Base-by-base conservation (phyloP, 2,797 vertebrate genomes). In the Mycteria americana region DNA sequence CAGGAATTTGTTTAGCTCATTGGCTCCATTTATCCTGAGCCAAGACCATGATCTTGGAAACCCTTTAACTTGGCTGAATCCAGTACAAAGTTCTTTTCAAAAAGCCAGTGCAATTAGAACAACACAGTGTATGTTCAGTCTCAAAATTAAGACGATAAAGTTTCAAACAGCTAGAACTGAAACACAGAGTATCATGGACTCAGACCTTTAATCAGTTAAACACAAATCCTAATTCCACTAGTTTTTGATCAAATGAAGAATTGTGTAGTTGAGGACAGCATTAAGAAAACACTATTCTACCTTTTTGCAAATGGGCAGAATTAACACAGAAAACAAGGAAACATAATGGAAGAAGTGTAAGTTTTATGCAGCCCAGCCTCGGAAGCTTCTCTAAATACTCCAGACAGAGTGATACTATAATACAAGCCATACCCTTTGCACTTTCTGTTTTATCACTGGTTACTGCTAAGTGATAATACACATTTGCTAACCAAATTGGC, bases 1-100 rank as follows among this genome's bases (percentile, higher is more conserved):
- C 79, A 97, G 88, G 95, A 94, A 95, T 94, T 95, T 97, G 75
- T 94, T 95, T 97, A 96, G 88, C 81, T 97, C 94, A 96, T 96
- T 97, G 93, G 91, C 95, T 95, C 93, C 78, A 94, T 96, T 97
- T 97, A 96, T 94, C 85, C 77, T 67, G 92, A 96, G 88, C 92
- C 86, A 96, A 92, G 94, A 94, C 94, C 64, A 84, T 95, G 88
- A 95, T 95, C 92, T 94, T 97, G 91, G 94, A 97, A 96, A 92
- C 86, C 93, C 82, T 96, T 94, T 91, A 95, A 93, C 88, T 97
- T 95, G 95, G 74, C 92, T 97, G 93, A 93, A 93, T 94, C 39
- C 76, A 91, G 91, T 77, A 89, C 90, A 95, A 95, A 97, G 95
- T 93, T 95, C 86, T 96, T 96, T 96, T 94, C 75, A 92, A 94